Percentiles rank a stretch among this genome's conserved stretches.
These are phyloP conservation scores for Pardalotus punctatus DNA, from an alignment of 2,113 vertebrate species.

Conservation along the genomic window DNA sequence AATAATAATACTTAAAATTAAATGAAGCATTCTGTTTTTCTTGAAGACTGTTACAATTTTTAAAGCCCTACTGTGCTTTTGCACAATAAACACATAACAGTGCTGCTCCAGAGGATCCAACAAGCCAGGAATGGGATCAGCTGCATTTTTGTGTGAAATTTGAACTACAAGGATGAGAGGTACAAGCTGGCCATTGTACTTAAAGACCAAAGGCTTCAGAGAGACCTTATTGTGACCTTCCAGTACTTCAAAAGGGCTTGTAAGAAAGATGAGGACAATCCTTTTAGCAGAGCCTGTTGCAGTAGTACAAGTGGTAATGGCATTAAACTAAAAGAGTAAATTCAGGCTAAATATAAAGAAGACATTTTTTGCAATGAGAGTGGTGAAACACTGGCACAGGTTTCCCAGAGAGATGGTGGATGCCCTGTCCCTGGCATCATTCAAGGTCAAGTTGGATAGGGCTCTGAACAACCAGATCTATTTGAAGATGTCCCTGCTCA, in stretches of 20 bases:
- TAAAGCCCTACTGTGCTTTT: not conserved
- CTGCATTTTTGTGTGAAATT: not conserved
- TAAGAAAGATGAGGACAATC: not conserved
- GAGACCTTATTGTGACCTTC: not conserved
- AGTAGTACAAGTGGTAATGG: not conserved
- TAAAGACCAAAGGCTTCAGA: not conserved
- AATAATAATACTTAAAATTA: not conserved
- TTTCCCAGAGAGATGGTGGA: not conserved
- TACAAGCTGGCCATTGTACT: not conserved
- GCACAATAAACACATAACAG: rapidly evolving
- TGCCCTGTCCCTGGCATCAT: not conserved
- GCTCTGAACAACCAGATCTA: not conserved
- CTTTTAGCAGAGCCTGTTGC: not conserved
- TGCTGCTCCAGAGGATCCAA: not conserved
- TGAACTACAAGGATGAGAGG: not conserved
- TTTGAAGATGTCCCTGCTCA: not conserved
- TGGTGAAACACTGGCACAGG: not conserved
- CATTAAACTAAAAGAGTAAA: not conserved
- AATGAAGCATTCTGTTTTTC: not conserved
- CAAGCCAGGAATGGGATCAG: not conserved
- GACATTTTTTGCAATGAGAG: not conserved
- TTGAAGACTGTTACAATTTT: not conserved
- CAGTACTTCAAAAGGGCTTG: not conserved
- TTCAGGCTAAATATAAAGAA: not conserved
- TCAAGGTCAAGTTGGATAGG: not conserved